These are phyloP conservation scores for Hemitrygon akajei DNA, from an alignment of 2,797 vertebrate species.

Conservation along the genomic window DNA sequence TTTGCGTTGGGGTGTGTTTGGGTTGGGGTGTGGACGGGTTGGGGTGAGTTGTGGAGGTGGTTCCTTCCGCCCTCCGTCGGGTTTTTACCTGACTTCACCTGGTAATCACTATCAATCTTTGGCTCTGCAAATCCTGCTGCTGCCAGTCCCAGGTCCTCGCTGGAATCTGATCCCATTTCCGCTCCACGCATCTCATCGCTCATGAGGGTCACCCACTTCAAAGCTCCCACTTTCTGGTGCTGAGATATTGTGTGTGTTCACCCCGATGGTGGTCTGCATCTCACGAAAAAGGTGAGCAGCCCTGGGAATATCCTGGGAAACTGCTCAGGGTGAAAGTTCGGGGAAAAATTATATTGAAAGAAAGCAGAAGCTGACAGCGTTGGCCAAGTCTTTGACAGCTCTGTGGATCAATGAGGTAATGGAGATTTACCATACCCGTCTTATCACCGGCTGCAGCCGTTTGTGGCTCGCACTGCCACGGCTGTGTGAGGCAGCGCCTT, in stretches of 20 bases:
- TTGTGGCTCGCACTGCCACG: background rate
- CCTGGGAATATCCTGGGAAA: background rate
- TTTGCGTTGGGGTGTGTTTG: no score
- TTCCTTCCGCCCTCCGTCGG: no score
- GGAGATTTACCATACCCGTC: background rate
- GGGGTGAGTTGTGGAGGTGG: no score
- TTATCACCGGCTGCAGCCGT: background rate
- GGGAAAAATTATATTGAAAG: background rate
- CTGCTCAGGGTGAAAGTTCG: background rate
- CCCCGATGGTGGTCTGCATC: background rate
- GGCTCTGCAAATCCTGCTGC: background rate
- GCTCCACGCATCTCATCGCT: background rate
- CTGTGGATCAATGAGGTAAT: background rate
- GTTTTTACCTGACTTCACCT: background rate
- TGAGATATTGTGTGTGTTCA: background rate
- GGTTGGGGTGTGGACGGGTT: no score
- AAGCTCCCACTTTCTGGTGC: background rate
- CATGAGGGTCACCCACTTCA: no score
- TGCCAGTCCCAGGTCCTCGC: background rate
- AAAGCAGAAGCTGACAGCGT: background rate
- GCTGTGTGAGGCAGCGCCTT: background rate
- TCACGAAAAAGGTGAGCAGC: background rate
- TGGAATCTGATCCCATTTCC: background rate
- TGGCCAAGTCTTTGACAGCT: background rate
- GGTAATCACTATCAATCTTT: background rate